A percentile compares a stretch with the other conserved stretches of the same genome.
phyloP scores from a whole-genome alignment of 2,113 vertebrate genomes.

The Phrynosoma platyrhinos region DNA sequence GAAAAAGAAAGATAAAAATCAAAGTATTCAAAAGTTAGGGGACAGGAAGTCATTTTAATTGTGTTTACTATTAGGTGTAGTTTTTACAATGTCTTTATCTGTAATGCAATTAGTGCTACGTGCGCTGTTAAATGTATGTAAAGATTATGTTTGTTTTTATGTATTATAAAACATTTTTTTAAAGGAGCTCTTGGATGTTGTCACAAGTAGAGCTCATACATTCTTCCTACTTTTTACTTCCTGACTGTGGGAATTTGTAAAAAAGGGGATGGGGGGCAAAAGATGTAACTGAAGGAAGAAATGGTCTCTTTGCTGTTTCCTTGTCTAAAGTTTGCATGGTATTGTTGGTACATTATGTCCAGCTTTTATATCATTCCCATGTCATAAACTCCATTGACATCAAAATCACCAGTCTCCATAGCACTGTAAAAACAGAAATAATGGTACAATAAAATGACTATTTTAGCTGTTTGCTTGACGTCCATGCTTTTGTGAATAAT shows the following conservation, averaged over 20 bases:
- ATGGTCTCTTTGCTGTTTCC: background rate
- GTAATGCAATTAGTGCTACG: too few species aligned
- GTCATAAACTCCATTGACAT: background rate
- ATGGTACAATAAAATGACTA: background rate
- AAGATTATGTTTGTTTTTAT: too few species aligned
- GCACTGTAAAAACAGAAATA: background rate
- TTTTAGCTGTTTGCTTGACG: background rate
- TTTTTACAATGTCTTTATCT: too few species aligned
- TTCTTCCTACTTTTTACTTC: too few species aligned
- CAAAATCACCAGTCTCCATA: background rate
- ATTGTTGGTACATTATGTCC: slow-evolving; percentile 5
- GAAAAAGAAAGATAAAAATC: too few species aligned
- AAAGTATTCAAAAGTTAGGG: too few species aligned
- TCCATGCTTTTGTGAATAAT: background rate
- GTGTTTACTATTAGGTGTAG: too few species aligned
- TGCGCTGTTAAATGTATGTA: too few species aligned
- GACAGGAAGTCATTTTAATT: too few species aligned
- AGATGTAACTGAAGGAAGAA: too few species aligned
- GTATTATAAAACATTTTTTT: too few species aligned
- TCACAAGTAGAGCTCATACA: background rate
- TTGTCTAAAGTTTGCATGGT: background rate
- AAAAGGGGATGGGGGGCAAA: background rate
- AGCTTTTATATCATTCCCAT: background rate
- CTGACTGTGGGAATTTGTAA: background rate
- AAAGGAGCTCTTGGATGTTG: background rate